Evolutionary conservation across 1,140 invertebrate genomes (phyloP).

Genomic region (Listronotus oregonensis): DNA sequence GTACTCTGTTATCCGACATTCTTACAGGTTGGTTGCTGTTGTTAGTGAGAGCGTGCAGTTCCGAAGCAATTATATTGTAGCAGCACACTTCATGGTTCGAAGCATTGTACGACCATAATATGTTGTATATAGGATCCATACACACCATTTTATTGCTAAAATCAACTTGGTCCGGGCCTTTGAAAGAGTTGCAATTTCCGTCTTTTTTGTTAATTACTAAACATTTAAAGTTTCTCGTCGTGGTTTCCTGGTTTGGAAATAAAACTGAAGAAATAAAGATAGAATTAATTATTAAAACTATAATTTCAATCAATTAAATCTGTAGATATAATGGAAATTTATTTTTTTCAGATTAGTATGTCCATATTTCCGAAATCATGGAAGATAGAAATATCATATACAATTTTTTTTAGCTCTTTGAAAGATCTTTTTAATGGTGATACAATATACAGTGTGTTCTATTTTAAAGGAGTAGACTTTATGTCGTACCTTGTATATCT

Average conservation of each 20-base stretch:
- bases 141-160: slow-evolving; percentile 76
- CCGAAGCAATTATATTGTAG: slow-evolving; percentile 80
- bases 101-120: slow-evolving; percentile 82
- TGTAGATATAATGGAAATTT: no score
- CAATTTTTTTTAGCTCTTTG: no score
- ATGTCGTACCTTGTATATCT: no score
- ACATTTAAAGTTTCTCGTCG: slow-evolving; percentile 74
- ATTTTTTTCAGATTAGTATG: no score
- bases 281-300: no score
- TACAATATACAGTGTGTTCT: no score
- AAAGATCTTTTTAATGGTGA: no score
- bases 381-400: no score
- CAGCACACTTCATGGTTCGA: slow-evolving; percentile 73
- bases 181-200: slow-evolving; percentile 82
- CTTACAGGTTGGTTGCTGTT: slow-evolving; percentile 1
- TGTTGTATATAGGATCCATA: slow-evolving; percentile 87
- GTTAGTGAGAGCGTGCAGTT: slow-evolving; percentile 53
- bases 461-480: no score
- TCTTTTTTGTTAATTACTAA: slow-evolving; percentile 84
- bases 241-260: slow-evolving; percentile 70
- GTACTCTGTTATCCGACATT: slow-evolving; percentile 4
- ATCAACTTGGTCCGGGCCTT: slow-evolving; percentile 76
- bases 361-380: no score
- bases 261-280: slow-evolving; percentile 63
- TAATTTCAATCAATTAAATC: no score